A percentile compares a stretch with the other conserved stretches of the same genome.
These are phyloP conservation scores for Mesoligia furuncula DNA, from an alignment of 2,888 invertebrate genomes.

Conservation along the genomic window DNA sequence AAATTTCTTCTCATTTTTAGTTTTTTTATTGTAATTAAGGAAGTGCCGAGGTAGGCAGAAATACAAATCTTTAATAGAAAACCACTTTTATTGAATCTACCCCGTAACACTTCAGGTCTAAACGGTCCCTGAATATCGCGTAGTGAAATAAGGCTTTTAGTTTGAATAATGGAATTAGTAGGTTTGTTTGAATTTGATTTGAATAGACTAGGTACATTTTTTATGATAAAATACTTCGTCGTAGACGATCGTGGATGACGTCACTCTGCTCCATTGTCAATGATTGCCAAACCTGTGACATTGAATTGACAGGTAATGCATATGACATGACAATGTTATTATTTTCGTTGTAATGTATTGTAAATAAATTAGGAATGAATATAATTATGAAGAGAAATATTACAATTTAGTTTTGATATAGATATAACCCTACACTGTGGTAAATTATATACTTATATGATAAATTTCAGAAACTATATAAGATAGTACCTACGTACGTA, in stretches of 20 bases:
- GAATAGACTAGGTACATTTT: background rate
- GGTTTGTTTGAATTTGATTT: background rate
- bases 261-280: background rate
- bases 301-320: background rate
- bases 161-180: background rate
- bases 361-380: background rate
- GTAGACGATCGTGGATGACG: too few species aligned
- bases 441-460: background rate
- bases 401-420: background rate
- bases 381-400: too few species aligned
- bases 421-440: background rate
- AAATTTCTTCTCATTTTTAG: too few species aligned
- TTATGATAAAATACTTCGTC: background rate
- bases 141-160: background rate
- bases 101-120: too few species aligned
- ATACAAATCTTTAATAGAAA: too few species aligned
- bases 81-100: too few species aligned
- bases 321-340: background rate
- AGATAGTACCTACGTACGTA: too few species aligned
- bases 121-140: too few species aligned
- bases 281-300: conserved; percentile 1
- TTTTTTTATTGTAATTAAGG: too few species aligned
- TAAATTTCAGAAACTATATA: background rate
- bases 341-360: too few species aligned
- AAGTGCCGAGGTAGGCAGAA: too few species aligned